Evolutionary conservation across 2,888 invertebrate species (phyloP).

Genomic region (Chelonus formosanus): DNA sequence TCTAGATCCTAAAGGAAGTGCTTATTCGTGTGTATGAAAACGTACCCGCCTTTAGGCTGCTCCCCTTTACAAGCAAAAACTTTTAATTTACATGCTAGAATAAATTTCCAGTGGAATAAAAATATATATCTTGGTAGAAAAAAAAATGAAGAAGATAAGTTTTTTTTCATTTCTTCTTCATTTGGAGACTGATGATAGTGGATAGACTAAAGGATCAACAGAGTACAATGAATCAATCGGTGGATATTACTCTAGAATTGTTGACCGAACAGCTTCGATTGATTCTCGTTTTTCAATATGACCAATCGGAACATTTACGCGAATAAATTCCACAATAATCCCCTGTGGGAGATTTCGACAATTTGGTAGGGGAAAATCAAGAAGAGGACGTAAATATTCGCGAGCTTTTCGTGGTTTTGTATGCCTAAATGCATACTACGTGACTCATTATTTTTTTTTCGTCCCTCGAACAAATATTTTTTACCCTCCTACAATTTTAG

Average conservation of each 20-base stretch:
- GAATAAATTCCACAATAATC: constrained; percentile 46
- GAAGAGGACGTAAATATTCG: constrained; percentile 12
- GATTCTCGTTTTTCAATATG: constrained; percentile 41
- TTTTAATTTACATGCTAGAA: constrained; percentile 4
- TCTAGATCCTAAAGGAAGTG: constrained; percentile 28
- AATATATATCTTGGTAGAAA: not conserved
- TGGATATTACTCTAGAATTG: constrained; percentile 26
- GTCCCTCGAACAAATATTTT: constrained; percentile 42
- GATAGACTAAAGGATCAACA: not conserved
- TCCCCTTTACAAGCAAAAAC: constrained; percentile 33
- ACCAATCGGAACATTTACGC: constrained; percentile 41
- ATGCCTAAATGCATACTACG: constrained; percentile 44
- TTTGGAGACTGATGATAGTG: not conserved
- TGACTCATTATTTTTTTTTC: constrained; percentile 60
- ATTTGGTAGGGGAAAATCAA: not conserved
- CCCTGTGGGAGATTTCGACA: constrained; percentile 32
- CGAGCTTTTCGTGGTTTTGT: constrained; percentile 9
- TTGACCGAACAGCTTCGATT: constrained; percentile 32
- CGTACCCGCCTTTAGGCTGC: constrained; percentile 44
- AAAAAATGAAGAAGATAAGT: constrained; percentile 5
- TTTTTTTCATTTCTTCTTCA: not conserved
- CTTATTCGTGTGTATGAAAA: constrained; percentile 31
- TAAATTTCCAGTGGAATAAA: no score
- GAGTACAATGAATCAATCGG: constrained; percentile 5
- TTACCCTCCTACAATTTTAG: constrained; percentile 1